Percentiles rank a stretch among this genome's conserved stretches.
These are phyloP conservation scores for Atrina japonica DNA, from an alignment of 2,888 invertebrate species.

Conservation along the genomic window DNA sequence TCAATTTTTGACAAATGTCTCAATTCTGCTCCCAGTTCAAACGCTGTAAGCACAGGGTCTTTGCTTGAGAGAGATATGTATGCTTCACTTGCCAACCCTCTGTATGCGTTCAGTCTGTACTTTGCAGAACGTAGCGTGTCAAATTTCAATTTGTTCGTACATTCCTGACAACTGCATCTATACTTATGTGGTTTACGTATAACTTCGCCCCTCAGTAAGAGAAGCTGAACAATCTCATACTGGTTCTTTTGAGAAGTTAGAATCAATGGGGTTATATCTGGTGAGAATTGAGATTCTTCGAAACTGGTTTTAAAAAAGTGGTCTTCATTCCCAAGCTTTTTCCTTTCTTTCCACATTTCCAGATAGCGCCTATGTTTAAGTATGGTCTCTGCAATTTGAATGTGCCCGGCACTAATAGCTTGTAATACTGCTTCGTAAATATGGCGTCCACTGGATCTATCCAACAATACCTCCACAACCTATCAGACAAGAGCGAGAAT, in stretches of 20 bases:
- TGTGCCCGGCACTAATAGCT: conserved; percentile 78
- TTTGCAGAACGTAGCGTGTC: conserved; percentile 79
- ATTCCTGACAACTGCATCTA: conserved; percentile 75
- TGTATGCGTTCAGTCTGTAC: conserved; percentile 77
- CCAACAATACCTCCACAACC: conserved; percentile 77
- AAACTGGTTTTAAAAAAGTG: conserved; percentile 70
- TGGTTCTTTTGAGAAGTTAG: conserved; percentile 78
- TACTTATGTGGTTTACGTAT: conserved; percentile 78
- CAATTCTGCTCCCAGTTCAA: conserved; percentile 75
- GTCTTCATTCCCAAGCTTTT: conserved; percentile 69
- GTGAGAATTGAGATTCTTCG: conserved; percentile 77
- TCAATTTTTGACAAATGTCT: conserved; percentile 72
- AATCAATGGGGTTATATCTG: conserved; percentile 78
- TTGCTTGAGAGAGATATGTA: conserved; percentile 78
- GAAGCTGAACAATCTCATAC: conserved; percentile 76
- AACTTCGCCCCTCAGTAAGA: conserved; percentile 74
- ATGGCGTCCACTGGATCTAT: conserved; percentile 73
- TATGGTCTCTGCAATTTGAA: conserved; percentile 79
- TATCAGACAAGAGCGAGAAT: conserved; percentile 43
- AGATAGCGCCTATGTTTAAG: conserved; percentile 77
- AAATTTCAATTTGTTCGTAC: conserved; percentile 73
- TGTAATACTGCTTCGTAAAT: conserved; percentile 78
- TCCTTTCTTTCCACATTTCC: conserved; percentile 70
- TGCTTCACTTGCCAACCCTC: conserved; percentile 77
- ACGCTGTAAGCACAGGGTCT: conserved; percentile 79